A percentile compares a stretch with the other conserved stretches of the same genome.
Evolutionary conservation across 2,888 invertebrate species (phyloP).

Genomic region (Tuta absoluta): DNA sequence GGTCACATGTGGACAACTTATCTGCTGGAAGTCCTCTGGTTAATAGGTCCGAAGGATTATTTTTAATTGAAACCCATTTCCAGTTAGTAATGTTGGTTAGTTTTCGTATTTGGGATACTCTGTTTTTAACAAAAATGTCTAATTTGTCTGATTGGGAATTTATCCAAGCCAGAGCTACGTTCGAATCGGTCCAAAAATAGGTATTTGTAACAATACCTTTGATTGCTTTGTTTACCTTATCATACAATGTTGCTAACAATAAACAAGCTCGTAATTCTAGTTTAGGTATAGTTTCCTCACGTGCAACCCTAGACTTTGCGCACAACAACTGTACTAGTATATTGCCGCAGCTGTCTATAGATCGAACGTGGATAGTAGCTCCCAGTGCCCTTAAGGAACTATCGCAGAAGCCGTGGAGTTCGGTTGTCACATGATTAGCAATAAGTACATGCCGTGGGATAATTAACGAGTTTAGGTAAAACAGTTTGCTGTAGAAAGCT

Average conservation of each 20-base stretch:
- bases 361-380: background rate
- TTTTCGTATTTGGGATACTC: background rate
- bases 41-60: slow-evolving; percentile 1
- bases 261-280: background rate
- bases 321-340: background rate
- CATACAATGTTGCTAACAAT: background rate
- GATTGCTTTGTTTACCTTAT: background rate
- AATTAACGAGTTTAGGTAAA: background rate
- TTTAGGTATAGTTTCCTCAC: slow-evolving; percentile 14
- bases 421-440: background rate
- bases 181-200: slow-evolving; percentile 7
- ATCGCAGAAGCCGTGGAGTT: too few relatives aligned
- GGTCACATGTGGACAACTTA: background rate
- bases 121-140: slow-evolving; percentile 10
- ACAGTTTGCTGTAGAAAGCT: background rate
- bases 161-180: background rate
- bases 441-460: background rate
- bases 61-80: background rate
- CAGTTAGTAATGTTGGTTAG: background rate
- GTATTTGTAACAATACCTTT: background rate
- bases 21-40: background rate
- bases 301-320: slow-evolving; percentile 15
- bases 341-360: background rate
- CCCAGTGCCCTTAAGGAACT: background rate
- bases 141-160: background rate